A percentile compares a stretch with the other conserved stretches of the same genome.
Conservation (phyloP, 1,140 invertebrate genomes). For the Leptonema lineaticorne region DNA sequence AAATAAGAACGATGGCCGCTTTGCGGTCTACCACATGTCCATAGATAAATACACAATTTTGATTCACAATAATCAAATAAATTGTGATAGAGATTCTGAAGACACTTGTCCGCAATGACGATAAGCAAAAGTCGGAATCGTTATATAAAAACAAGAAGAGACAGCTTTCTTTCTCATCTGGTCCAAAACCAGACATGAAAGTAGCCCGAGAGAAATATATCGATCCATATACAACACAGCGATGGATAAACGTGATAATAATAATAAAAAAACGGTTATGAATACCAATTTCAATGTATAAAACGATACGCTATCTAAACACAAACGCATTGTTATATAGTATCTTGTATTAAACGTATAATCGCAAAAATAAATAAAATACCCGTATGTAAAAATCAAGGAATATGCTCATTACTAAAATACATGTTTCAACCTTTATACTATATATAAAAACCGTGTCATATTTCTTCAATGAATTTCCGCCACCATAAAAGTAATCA, state of each 20-base stretch:
- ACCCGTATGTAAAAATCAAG: neutral
- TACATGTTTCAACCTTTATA: too few relatives aligned
- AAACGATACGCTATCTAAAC: neutral
- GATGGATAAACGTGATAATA: too few relatives aligned
- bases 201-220: neutral
- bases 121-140: constrained; percentile 10
- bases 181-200: too few relatives aligned
- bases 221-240: too few relatives aligned
- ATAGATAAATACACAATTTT: neutral
- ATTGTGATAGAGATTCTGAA: neutral
- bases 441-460: too few relatives aligned
- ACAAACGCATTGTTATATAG: too few relatives aligned
- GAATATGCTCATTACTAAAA: too few relatives aligned
- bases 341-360: neutral
- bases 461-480: neutral
- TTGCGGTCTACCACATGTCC: neutral
- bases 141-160: constrained; percentile 18
- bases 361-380: neutral
- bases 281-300: neutral
- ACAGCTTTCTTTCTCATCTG: constrained; percentile 14
- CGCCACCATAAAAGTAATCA: neutral
- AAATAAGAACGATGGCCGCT: too few relatives aligned
- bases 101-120: neutral
- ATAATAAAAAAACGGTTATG: neutral
- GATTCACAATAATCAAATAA: neutral